A percentile compares a stretch with the other conserved stretches of the same genome.
Conservation (phyloP, 1,140 invertebrate species). For the Dermatophagoides farinae region DNA sequence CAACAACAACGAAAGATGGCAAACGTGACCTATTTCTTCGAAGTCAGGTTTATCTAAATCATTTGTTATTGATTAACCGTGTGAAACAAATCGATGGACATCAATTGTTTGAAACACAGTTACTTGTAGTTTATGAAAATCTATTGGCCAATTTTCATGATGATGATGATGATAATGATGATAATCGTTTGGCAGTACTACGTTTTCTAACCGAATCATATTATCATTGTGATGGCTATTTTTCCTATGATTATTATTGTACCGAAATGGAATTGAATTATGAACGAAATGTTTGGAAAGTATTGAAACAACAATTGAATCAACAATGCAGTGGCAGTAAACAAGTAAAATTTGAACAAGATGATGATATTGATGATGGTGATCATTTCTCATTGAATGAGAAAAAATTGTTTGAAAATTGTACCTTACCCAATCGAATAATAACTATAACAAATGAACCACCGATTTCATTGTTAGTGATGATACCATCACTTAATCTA, state of each 20-base stretch:
- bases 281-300: slow-evolving; percentile 3
- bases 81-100: background rate
- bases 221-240: slow-evolving; percentile 5
- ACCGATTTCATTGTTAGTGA: background rate
- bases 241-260: slow-evolving; percentile 9
- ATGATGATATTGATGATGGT: background rate
- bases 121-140: no score
- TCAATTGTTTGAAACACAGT: background rate
- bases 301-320: no score
- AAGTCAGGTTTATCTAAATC: slow-evolving; percentile 9
- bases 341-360: background rate
- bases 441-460: background rate
- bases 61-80: background rate
- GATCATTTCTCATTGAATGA: background rate
- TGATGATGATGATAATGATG: no score
- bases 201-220: background rate
- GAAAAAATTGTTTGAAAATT: background rate
- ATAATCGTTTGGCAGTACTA: background rate
- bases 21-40: background rate
- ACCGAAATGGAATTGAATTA: background rate
- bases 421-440: background rate
- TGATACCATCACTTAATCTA: background rate
- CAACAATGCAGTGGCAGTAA: background rate
- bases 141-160: no score
- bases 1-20: background rate